Percentiles rank a stretch among this genome's conserved stretches.
phyloP scores from a whole-genome alignment of 2,888 invertebrate species.

The Ophion obscuratus region DNA sequence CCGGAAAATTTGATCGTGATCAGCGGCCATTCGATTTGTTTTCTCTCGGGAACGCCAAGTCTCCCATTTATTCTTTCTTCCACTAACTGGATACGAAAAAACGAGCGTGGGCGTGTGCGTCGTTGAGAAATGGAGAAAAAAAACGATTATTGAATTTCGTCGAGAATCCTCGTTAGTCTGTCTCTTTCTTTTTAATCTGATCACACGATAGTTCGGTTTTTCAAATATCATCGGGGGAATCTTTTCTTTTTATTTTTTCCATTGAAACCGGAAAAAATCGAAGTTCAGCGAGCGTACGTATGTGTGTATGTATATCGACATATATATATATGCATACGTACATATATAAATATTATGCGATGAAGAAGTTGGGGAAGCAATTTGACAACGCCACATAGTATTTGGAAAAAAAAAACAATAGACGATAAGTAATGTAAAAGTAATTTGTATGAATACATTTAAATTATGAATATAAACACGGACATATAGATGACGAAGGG shows the following conservation, averaged over 20 bases:
- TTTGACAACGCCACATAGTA: conserved; percentile 75
- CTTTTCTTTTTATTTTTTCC: conserved; percentile 21
- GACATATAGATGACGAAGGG: conserved; percentile 57
- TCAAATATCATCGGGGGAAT: conserved; percentile 37
- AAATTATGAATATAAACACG: conserved; percentile 71
- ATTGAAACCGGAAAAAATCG: conserved; percentile 45
- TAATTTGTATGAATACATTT: conserved; percentile 70
- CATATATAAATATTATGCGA: conserved; percentile 61
- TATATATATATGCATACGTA: conserved; percentile 17
- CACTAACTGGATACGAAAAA: conserved; percentile 22
- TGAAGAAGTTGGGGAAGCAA: conserved; percentile 66
- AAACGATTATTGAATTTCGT: conserved; percentile 21
- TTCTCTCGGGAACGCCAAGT: conserved; percentile 18
- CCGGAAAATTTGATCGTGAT: conserved; percentile 16
- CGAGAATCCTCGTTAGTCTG: conserved; percentile 21
- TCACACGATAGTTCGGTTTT: conserved; percentile 28
- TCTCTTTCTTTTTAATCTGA: conserved; percentile 19
- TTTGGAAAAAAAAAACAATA: conserved; percentile 68
- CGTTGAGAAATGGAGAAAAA: conserved; percentile 13
- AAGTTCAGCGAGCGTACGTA: conserved; percentile 42
- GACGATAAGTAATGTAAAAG: conserved; percentile 73
- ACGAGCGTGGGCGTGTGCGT: conserved; percentile 9
- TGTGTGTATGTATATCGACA: neutral
- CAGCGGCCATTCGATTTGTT: conserved; percentile 37
- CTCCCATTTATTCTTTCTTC: conserved; percentile 35